Evolutionary conservation across 1,140 invertebrate species (phyloP).

Genomic region (Mamestra configurata): DNA sequence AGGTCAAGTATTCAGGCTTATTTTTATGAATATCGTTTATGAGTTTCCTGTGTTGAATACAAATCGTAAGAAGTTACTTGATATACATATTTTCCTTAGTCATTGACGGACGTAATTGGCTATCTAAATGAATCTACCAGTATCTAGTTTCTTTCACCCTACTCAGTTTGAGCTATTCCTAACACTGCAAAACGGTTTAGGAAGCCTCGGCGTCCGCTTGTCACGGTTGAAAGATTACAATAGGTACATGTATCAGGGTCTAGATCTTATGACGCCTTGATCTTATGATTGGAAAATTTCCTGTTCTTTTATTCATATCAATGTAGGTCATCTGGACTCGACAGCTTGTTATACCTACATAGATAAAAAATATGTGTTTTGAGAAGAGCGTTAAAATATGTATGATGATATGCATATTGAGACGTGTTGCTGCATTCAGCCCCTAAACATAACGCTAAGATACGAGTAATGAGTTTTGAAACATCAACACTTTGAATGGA

Average conservation of each 20-base stretch:
- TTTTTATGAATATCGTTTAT: constrained; percentile 40
- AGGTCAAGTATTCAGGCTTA: constrained; percentile 34
- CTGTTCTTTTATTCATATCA: constrained; percentile 31
- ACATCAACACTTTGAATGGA: constrained; percentile 10
- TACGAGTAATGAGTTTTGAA: constrained; percentile 7
- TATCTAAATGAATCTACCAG: not conserved
- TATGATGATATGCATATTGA: not conserved
- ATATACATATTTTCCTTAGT: constrained; percentile 34
- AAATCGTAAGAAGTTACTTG: constrained; percentile 21
- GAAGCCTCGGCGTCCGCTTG: not conserved
- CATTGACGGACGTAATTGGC: not conserved
- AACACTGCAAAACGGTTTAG: not conserved
- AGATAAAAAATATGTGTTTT: not conserved
- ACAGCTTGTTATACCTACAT: not conserved
- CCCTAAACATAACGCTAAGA: not conserved
- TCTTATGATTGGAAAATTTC: constrained; percentile 38
- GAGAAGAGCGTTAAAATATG: not conserved
- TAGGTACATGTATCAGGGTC: not conserved
- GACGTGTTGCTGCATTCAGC: constrained; percentile 22
- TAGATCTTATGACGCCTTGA: not conserved
- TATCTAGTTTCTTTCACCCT: constrained; percentile 3
- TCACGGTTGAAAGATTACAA: constrained; percentile 4
- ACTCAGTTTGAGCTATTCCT: not conserved
- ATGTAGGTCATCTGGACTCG: constrained; percentile 19
- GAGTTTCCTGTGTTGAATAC: constrained; percentile 45